Conservation (phyloP, 1,140 invertebrate species). For the Lutraria rhynchaena region DNA sequence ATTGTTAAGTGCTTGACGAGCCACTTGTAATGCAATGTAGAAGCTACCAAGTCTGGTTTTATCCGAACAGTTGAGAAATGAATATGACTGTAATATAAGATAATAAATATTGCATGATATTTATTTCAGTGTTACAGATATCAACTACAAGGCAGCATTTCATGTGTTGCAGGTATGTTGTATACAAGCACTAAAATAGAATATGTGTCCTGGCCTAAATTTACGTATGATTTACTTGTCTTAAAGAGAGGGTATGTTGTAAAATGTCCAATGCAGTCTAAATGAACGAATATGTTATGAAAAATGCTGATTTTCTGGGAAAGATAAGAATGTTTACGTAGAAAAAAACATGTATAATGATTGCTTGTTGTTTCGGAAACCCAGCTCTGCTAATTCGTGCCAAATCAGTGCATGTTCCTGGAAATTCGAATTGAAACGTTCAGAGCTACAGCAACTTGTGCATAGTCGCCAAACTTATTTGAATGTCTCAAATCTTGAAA, state of each 20-base stretch:
- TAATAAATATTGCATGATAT: too few species aligned
- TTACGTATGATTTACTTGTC: too few species aligned
- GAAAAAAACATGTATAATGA: not conserved
- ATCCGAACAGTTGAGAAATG: not conserved
- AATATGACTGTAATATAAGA: not conserved
- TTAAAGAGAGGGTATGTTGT: too few species aligned
- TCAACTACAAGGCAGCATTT: too few species aligned
- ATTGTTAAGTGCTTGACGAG: not conserved
- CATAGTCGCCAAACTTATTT: too few species aligned
- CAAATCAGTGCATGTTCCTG: constrained; percentile 77
- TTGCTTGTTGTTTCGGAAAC: too few species aligned
- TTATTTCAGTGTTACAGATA: too few species aligned
- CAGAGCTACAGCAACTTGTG: constrained; percentile 85
- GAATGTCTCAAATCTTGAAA: too few species aligned
- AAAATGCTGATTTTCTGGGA: not conserved
- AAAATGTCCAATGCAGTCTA: not conserved
- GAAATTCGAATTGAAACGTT: constrained; percentile 88
- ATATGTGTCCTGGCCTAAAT: too few species aligned
- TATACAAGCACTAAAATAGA: not conserved
- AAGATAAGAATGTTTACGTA: not conserved
- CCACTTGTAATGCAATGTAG: not conserved
- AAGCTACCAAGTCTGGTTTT: not conserved
- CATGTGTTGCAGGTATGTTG: too few species aligned
- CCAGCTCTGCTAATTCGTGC: too few species aligned
- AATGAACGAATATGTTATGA: not conserved